These are phyloP conservation scores for Bombus difficillimus DNA, from an alignment of 1,140 invertebrate species.

Conservation along the genomic window DNA sequence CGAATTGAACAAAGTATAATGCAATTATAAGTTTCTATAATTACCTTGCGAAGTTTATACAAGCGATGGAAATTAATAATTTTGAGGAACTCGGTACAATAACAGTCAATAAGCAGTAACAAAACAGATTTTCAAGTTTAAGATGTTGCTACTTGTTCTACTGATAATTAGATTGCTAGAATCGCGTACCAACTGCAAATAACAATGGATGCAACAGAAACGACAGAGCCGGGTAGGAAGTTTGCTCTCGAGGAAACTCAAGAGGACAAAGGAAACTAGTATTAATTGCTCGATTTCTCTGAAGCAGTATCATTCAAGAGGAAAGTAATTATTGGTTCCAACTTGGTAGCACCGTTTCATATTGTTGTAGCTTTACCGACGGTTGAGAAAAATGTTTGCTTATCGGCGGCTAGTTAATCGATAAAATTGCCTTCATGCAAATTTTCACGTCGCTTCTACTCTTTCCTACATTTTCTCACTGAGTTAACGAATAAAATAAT, in stretches of 20 bases:
- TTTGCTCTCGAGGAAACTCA: conserved; percentile 59
- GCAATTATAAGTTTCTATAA: neutral
- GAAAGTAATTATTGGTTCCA: conserved; percentile 66
- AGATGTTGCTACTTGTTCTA: conserved; percentile 24
- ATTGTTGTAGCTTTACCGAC: conserved; percentile 44
- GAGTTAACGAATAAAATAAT: neutral
- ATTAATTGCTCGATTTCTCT: conserved; percentile 68
- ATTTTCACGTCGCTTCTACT: neutral
- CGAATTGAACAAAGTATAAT: neutral
- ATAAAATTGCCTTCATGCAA: conserved; percentile 12
- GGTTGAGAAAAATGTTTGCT: conserved; percentile 55
- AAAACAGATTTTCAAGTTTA: conserved; percentile 32
- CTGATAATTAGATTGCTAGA: conserved; percentile 46
- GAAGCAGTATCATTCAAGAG: conserved; percentile 54
- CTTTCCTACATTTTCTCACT: neutral
- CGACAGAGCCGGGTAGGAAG: conserved; percentile 50
- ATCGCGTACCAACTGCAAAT: conserved; percentile 48
- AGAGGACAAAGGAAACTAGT: conserved; percentile 61
- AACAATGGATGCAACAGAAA: conserved; percentile 57
- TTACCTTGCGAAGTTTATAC: neutral
- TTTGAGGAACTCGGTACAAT: neutral
- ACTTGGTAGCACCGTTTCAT: conserved; percentile 60
- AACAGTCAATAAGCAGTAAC: neutral
- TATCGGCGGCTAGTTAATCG: conserved; percentile 41
- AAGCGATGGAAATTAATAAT: conserved; percentile 2